Evolutionary conservation across 2,113 vertebrate genomes (phyloP), one percentile per base, ranked within the genome.

Genomic region (Piaya cayana): DNA sequence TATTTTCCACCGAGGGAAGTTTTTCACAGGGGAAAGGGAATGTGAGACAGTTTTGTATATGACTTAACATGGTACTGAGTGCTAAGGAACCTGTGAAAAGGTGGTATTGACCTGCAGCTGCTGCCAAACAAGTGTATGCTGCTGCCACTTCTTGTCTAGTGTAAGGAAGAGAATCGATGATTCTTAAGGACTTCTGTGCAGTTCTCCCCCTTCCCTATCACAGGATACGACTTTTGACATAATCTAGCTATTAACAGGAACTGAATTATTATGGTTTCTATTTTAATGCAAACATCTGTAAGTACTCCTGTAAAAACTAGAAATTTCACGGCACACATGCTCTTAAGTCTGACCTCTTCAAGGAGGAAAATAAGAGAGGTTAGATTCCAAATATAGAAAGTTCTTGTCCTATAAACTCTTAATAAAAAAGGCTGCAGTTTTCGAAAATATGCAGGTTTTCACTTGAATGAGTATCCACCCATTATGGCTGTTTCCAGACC

Each of bases 261-360:
- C 6, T 45, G 70, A 89, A 67, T 85, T 91, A 85, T 75, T 86
- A 69, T 1, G 8, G n/a, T 25, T 88, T 71, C 26, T 72, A 49
- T 72, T 89, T 85, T 63, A 94, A 94, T 36, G 59, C 45, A 30
- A 59, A 42, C 91, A 92, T 95, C 93, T 93, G 84, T 77, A 88
- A 94, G 70, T 45, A 86, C 52, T 95, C 89, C 75, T 82, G 70
- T 90, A 94, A 95, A 91, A 92, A 94, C 59, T 20, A 74, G 67
- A 72, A 45, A 80, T 85, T 80, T 80, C 74, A 82, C 37, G 88
- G 91, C 82, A 70, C 84, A 79, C 34, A 15, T 78, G 67, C 82
- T 95, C 39, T 75, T 3, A 76, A 50, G 53, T 30, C 72, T 93
- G 77, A 87, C 81, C 58, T 65, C 74, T 85, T 79, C 77, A 49